These are phyloP conservation scores for Pseudococcus longispinus DNA, from an alignment of 2,888 invertebrate species.

Conservation along the genomic window DNA sequence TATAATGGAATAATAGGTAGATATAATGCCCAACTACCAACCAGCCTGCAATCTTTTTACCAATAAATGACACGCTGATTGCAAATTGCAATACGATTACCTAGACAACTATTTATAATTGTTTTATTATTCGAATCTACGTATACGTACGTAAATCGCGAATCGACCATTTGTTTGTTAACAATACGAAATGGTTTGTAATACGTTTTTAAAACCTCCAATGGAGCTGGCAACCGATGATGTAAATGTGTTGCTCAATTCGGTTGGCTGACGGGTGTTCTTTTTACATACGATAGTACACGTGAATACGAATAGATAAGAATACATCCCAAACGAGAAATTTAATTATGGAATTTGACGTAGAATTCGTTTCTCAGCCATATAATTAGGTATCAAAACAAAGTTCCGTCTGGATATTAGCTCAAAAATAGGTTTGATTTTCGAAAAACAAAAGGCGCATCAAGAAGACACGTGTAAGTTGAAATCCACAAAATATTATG, in stretches of 20 bases:
- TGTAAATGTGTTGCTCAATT: slow-evolving; percentile 12
- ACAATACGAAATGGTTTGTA: neutral
- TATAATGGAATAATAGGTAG: neutral
- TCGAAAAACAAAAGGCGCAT: no score
- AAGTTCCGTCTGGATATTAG: no score
- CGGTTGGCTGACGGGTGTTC: slow-evolving; percentile 48
- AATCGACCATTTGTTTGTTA: slow-evolving; percentile 16
- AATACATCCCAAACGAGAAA: neutral
- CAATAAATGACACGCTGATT: neutral
- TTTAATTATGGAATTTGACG: neutral
- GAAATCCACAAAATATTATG: no score
- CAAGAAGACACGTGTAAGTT: no score
- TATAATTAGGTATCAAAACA: no score
- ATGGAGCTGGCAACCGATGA: neutral
- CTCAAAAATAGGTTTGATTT: no score
- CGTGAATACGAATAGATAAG: no score
- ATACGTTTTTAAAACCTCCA: neutral
- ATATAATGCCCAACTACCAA: neutral
- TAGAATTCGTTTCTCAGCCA: no score
- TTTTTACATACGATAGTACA: neutral
- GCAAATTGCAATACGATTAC: neutral
- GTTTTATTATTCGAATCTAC: neutral
- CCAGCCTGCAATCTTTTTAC: neutral
- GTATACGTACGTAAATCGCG: neutral
- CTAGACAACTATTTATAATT: neutral